phyloP scores from a whole-genome alignment of 2,888 invertebrate species.

The Gasteruption jaculator region DNA sequence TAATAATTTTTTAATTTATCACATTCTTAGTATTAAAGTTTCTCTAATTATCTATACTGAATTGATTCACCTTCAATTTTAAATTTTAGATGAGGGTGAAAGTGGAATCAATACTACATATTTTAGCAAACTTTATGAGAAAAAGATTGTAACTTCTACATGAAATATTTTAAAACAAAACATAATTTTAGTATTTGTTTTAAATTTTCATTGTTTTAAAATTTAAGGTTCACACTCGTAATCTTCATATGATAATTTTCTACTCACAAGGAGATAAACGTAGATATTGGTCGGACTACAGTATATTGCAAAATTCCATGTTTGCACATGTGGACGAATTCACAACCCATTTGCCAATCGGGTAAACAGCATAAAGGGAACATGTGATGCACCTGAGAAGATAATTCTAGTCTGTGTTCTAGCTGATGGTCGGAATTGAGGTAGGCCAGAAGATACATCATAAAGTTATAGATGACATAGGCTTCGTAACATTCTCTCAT shows the following conservation, averaged over 20 bases:
- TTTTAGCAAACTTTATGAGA: too few species aligned
- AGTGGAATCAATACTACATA: neutral
- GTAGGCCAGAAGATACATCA: conserved; percentile 90
- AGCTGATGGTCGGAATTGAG: conserved; percentile 83
- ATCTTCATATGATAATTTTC: conserved; percentile 12
- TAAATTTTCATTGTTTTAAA: conserved; percentile 7
- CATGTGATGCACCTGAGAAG: conserved; percentile 82
- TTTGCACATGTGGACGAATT: conserved; percentile 91
- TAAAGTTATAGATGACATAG: conserved; percentile 96
- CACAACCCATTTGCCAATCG: conserved; percentile 92
- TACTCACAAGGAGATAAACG: conserved; percentile 83
- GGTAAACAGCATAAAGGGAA: conserved; percentile 88
- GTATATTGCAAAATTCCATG: conserved; percentile 96
- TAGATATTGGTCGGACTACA: conserved; percentile 83
- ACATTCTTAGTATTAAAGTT: neutral
- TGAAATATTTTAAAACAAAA: too few species aligned
- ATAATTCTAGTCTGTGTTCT: conserved; percentile 73
- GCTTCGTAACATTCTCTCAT: conserved; percentile 95
- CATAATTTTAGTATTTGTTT: neutral
- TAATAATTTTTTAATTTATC: conserved; percentile 5
- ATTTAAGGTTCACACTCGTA: conserved; percentile 15
- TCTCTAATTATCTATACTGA: neutral
- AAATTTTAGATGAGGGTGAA: neutral
- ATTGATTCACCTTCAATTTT: too few species aligned
- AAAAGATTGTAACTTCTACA: neutral